These are phyloP conservation scores for Melanostoma scalare DNA, from an alignment of 2,888 invertebrate species.

Conservation along the genomic window DNA sequence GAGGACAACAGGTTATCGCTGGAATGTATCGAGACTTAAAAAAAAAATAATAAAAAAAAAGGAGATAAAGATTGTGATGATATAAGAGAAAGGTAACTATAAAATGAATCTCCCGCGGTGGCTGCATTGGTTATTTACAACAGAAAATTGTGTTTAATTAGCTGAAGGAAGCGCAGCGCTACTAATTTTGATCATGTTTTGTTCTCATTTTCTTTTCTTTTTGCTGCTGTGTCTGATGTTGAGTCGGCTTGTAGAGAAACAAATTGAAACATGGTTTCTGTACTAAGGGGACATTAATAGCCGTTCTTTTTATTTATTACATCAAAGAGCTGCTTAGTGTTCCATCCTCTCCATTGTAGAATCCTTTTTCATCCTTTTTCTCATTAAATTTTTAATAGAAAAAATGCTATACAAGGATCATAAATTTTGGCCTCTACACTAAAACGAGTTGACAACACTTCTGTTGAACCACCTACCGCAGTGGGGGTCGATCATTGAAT, in stretches of 20 bases:
- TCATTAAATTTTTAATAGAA: slow-evolving; percentile 7
- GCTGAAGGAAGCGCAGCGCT: slow-evolving; percentile 42
- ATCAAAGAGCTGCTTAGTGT: slow-evolving; percentile 24
- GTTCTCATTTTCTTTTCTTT: slow-evolving; percentile 18
- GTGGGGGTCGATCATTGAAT: slow-evolving; percentile 43
- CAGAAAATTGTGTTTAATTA: slow-evolving; percentile 66
- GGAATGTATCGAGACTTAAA: background rate
- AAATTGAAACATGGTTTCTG: slow-evolving; percentile 68
- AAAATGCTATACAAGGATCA: slow-evolving; percentile 37
- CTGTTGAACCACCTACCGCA: slow-evolving; percentile 72
- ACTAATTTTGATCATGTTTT: slow-evolving; percentile 57
- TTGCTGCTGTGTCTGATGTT: slow-evolving; percentile 16
- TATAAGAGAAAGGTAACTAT: slow-evolving; percentile 61
- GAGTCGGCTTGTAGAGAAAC: slow-evolving; percentile 36
- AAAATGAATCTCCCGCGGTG: slow-evolving; percentile 67
- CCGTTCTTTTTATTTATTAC: slow-evolving; percentile 62
- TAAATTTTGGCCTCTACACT: slow-evolving; percentile 46
- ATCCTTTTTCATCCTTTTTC: slow-evolving; percentile 50
- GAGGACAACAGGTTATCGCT: slow-evolving; percentile 55
- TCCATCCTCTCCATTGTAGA: slow-evolving; percentile 10
- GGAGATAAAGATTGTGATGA: slow-evolving; percentile 49
- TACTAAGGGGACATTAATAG: slow-evolving; percentile 57
- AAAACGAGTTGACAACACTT: slow-evolving; percentile 70
- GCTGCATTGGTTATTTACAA: slow-evolving; percentile 64
- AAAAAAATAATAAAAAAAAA: slow-evolving; percentile 33